A percentile compares a stretch with the other conserved stretches of the same genome.
phyloP scores from a whole-genome alignment of 2,888 invertebrate genomes.

The Pseudeuparius sepicola region DNA sequence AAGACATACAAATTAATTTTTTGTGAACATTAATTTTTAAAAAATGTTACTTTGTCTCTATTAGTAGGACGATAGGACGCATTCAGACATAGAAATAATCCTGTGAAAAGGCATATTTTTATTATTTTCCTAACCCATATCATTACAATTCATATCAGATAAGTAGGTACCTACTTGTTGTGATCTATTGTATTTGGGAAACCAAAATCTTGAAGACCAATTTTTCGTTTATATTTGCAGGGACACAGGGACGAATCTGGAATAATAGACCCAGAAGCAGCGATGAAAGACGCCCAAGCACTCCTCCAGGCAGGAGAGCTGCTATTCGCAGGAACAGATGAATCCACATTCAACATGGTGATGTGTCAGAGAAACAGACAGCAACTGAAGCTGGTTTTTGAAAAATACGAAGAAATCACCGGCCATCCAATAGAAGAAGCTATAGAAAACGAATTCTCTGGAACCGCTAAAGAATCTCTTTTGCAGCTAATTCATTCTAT shows the following conservation, averaged over 20 bases:
- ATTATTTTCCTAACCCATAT: too few species aligned
- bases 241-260: slow-evolving; percentile 74
- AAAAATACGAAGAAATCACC: slow-evolving; percentile 64
- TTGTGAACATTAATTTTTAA: too few species aligned
- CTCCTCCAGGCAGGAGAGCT: slow-evolving; percentile 64
- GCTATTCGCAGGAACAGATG: slow-evolving; percentile 65
- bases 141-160: too few species aligned
- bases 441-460: slow-evolving; percentile 68
- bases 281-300: slow-evolving; percentile 73
- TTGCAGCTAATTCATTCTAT: slow-evolving; percentile 63
- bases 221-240: slow-evolving; percentile 34
- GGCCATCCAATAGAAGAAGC: slow-evolving; percentile 72
- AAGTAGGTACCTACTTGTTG: too few species aligned
- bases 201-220: background rate
- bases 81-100: too few species aligned
- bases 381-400: slow-evolving; percentile 47
- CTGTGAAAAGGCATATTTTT: too few species aligned
- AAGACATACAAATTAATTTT: too few species aligned
- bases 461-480: slow-evolving; percentile 67
- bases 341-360: slow-evolving; percentile 74
- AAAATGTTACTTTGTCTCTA: too few species aligned
- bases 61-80: too few species aligned
- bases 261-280: slow-evolving; percentile 57
- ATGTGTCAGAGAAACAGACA: slow-evolving; percentile 67
- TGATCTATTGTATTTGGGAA: too few species aligned